Conservation (phyloP, 2,888 invertebrate genomes). For the Erannis defoliaria region DNA sequence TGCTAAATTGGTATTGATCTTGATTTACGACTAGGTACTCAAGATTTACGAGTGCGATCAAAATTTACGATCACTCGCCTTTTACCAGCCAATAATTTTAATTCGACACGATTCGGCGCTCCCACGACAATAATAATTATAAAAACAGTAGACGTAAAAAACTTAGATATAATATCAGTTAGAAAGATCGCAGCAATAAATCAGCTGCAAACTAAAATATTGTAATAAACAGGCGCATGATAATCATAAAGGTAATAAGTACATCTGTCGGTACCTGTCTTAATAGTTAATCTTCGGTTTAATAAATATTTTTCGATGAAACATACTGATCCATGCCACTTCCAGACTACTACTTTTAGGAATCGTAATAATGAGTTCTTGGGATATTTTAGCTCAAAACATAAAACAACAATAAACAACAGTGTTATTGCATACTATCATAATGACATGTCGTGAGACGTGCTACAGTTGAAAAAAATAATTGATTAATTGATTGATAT, state of each 20-base stretch:
- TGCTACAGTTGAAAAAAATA: too few relatives aligned
- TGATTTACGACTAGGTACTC: conserved; percentile 22
- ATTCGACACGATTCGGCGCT: conserved; percentile 47
- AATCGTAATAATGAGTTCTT: too few relatives aligned
- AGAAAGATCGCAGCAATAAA: conserved; percentile 43
- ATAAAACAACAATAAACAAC: too few relatives aligned
- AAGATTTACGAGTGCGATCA: conserved; percentile 30
- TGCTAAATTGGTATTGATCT: conserved; percentile 14
- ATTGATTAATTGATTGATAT: too few relatives aligned
- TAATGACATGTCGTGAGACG: too few relatives aligned
- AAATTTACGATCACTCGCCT: conserved; percentile 47
- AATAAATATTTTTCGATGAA: background rate
- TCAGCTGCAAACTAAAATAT: conserved; percentile 58
- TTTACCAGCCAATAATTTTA: conserved; percentile 47
- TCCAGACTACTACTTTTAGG: too few relatives aligned
- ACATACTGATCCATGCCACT: too few relatives aligned
- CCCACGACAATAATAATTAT: conserved; percentile 63
- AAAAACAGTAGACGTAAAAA: conserved; percentile 45
- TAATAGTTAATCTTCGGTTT: background rate
- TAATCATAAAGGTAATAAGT: background rate
- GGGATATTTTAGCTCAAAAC: too few relatives aligned
- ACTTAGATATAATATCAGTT: conserved; percentile 49
- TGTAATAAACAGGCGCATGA: conserved; percentile 52
- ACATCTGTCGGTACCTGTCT: background rate
- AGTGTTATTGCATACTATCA: too few relatives aligned